phyloP scores from a whole-genome alignment of 2,113 vertebrate species.

The Echinops telfairi region DNA sequence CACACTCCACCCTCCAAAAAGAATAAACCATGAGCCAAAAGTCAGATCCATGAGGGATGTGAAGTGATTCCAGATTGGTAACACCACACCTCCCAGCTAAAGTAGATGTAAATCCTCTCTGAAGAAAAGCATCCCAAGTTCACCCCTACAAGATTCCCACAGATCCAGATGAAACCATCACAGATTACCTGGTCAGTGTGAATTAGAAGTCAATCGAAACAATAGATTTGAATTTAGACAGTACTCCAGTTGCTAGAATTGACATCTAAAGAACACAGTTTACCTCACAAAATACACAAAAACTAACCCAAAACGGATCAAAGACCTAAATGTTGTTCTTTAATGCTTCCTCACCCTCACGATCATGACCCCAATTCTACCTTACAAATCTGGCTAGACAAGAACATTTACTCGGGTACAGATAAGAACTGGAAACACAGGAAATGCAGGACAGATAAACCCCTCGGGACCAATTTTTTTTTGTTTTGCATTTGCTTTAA shows the following conservation, averaged over 20 bases:
- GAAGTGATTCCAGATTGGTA: background rate
- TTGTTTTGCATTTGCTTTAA: no score
- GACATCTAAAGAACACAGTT: background rate
- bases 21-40: slow-evolving; percentile 26
- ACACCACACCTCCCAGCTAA: background rate
- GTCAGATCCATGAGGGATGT: background rate
- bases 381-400: no score
- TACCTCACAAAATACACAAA: background rate
- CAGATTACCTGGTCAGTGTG: background rate
- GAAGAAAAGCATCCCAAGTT: background rate
- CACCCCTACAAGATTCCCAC: background rate
- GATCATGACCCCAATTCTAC: no score
- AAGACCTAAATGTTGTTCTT: no score
- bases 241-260: background rate
- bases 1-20: background rate
- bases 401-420: no score
- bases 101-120: background rate
- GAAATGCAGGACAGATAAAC: no score
- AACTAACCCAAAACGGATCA: background rate
- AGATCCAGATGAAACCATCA: background rate
- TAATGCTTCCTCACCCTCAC: no score
- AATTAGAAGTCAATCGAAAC: background rate
- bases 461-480: no score
- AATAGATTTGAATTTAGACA: background rate
- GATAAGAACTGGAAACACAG: no score